phyloP scores from a whole-genome alignment of 2,888 invertebrate species.

The Erebia ligea region DNA sequence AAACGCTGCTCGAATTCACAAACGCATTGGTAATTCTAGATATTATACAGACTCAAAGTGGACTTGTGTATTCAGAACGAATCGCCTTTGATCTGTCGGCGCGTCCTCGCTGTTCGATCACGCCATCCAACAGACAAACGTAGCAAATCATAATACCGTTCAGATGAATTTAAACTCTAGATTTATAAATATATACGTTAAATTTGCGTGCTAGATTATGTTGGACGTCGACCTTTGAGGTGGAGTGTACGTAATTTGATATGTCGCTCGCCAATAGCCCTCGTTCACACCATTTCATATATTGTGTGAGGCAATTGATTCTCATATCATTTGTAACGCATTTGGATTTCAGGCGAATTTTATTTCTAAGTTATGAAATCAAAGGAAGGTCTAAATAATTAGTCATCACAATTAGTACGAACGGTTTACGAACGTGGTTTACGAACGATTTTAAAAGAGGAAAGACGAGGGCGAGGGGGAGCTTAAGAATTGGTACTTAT shows the following conservation, averaged over 20 bases:
- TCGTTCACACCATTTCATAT: constrained; percentile 48
- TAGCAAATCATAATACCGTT: constrained; percentile 29
- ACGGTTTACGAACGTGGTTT: too few relatives aligned
- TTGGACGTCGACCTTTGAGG: constrained; percentile 24
- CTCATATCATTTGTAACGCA: constrained; percentile 30
- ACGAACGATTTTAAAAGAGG: too few relatives aligned
- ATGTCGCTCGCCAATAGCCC: constrained; percentile 47
- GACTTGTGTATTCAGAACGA: constrained; percentile 60
- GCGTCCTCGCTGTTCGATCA: constrained; percentile 52
- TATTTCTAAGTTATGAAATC: constrained; percentile 6
- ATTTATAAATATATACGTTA: constrained; percentile 11
- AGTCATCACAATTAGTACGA: too few relatives aligned
- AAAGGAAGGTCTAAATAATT: too few relatives aligned
- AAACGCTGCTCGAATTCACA: constrained; percentile 42
- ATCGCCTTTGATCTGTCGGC: constrained; percentile 51
- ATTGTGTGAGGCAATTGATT: constrained; percentile 41
- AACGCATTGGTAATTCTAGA: constrained; percentile 49
- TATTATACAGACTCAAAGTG: constrained; percentile 45
- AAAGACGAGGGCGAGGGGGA: too few relatives aligned
- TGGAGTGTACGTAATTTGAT: constrained; percentile 43
- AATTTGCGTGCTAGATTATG: constrained; percentile 14
- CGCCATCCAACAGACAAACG: constrained; percentile 39
- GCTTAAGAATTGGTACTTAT: too few relatives aligned
- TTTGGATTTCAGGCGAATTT: constrained; percentile 32
- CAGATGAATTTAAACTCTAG: constrained; percentile 34